Base-by-base conservation (phyloP, 2,113 vertebrate species). In the Pachycephala philippinensis region DNA sequence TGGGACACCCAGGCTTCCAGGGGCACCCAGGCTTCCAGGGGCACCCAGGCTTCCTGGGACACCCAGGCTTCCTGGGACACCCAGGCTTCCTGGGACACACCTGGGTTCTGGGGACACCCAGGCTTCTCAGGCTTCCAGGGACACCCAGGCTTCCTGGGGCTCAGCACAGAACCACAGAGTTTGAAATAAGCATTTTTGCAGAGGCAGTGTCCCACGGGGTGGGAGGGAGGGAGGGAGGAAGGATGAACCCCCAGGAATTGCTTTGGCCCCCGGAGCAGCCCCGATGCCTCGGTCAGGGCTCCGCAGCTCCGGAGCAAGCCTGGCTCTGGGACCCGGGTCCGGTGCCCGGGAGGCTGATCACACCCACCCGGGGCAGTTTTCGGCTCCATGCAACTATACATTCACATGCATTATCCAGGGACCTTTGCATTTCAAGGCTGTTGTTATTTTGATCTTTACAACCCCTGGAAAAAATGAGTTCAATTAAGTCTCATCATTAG, bases 361-460 rank as follows among this genome's bases (percentile, higher is more conserved):
- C 81, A 52, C 50, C 24, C 17, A 27, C 5, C 14, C 0, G 0
- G 50, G 76, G 64, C 40, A 60, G 7, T 76, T 85, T 87, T 89
- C 7, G 0, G 66, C 57, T 54, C 4, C 33, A 27, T 30, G 33
- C 77, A 77, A 50, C 85, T 21, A 40, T 12, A 52, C 39, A 59
- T 79, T 74, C 90, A 19, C 12, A 65, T 49, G 68, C 60, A 35
- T 54, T 57, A 75, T 66, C 71, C 47, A 31, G 30, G 54, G 87
- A 53, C 22, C 54, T 88, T 70, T 70, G 79, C 95, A 96, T 90
- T 94, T 94, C 93, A 88, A 94, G 82, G 82, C 64, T 84, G 40
- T 37, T 88, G 63, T 75, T 92, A 97, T 94, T 96, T 92, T 89
- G 95, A 93, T 95, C 87, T 96, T 93, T 90, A 88, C 68, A 78